A percentile compares a stretch with the other conserved stretches of the same genome.
phyloP scores from a whole-genome alignment of 2,113 vertebrate genomes.

The Perca flavescens region DNA sequence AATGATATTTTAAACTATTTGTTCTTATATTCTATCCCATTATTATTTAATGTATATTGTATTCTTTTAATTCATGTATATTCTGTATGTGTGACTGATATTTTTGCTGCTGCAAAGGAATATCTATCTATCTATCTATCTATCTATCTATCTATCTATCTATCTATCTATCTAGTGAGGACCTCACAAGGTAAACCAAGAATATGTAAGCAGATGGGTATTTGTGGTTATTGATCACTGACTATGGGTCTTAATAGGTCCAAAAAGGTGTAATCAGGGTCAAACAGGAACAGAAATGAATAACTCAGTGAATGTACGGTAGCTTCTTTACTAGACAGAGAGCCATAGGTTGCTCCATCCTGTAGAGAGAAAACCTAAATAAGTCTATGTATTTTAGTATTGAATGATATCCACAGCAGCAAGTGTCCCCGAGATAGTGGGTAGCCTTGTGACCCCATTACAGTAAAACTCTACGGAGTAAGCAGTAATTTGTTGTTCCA shows the following conservation, averaged over 20 bases:
- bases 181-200: neutral
- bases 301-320: neutral
- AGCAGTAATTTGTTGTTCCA: neutral
- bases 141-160: no score
- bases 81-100: no score
- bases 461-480: neutral
- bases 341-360: slow-evolving; percentile 4
- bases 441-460: neutral
- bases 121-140: no score
- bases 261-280: neutral
- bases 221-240: neutral
- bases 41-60: no score
- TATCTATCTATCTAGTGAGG: no score
- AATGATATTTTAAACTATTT: no score
- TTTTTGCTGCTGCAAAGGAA: no score
- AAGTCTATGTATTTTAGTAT: neutral
- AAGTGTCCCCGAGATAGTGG: neutral
- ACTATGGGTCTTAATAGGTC: neutral
- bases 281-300: neutral
- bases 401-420: neutral
- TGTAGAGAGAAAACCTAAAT: neutral
- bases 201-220: slow-evolving; percentile 11
- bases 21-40: no score
- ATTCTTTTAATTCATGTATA: no score
- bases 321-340: neutral